Conservation (phyloP, 2,797 vertebrate species). For the Neoniphon sammara region DNA sequence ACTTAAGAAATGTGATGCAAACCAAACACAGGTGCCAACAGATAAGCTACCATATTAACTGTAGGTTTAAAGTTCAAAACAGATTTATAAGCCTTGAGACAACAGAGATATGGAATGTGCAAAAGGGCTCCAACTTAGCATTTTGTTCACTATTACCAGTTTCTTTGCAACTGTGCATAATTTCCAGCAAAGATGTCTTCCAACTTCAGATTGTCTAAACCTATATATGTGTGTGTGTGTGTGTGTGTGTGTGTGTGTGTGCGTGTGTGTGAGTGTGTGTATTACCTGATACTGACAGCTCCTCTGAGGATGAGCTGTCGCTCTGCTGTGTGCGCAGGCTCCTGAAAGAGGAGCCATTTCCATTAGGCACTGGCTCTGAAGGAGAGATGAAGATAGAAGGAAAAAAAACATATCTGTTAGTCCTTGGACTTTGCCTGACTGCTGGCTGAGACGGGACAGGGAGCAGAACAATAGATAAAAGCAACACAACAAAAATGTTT, state of each 20-base stretch:
- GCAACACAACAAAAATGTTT: slow-evolving; percentile 6
- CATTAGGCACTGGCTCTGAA: slow-evolving; percentile 67
- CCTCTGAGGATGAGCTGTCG: slow-evolving; percentile 75
- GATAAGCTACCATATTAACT: too few species aligned
- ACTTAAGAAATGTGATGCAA: too few species aligned
- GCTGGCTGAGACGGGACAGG: background rate
- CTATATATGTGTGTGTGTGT: background rate
- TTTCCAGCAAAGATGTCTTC: too few species aligned
- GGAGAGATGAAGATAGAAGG: slow-evolving; percentile 6
- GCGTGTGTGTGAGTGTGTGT: background rate
- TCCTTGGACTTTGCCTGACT: slow-evolving; percentile 23
- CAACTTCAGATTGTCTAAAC: too few species aligned
- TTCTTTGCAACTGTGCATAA: too few species aligned
- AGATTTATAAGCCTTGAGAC: too few species aligned
- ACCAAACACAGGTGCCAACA: too few species aligned
- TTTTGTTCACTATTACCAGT: too few species aligned
- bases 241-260: background rate
- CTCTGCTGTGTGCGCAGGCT: slow-evolving; percentile 60
- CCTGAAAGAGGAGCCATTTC: slow-evolving; percentile 47
- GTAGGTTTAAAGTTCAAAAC: too few species aligned
- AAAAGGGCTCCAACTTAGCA: too few species aligned
- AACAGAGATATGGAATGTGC: too few species aligned
- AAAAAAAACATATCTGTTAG: slow-evolving; percentile 1
- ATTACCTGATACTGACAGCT: slow-evolving; percentile 73
- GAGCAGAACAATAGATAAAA: background rate